phyloP scores from a whole-genome alignment of 2,797 vertebrate genomes.

The Melanogrammus aeglefinus region DNA sequence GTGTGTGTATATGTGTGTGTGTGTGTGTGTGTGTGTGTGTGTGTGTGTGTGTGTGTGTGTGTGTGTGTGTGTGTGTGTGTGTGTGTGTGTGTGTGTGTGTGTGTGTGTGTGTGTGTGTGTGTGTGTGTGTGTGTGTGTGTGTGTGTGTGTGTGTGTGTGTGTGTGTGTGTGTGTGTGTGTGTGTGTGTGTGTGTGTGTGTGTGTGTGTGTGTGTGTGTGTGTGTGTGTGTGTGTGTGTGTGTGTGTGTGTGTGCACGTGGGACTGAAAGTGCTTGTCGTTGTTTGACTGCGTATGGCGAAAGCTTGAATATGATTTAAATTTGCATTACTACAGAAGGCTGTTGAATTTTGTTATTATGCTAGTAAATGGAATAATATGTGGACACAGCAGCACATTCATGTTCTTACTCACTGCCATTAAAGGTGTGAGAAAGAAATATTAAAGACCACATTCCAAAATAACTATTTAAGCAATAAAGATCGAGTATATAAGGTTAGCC shows the following conservation, averaged over 20 bases:
- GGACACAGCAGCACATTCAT: no score
- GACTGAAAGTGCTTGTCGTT: constrained; percentile 16
- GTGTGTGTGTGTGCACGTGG: constrained; percentile 13
- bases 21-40: constrained; percentile 18
- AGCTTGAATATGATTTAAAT: constrained; percentile 40
- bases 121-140: constrained; percentile 24
- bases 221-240: constrained; percentile 18
- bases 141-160: constrained; percentile 19
- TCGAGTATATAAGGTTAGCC: no score
- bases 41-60: constrained; percentile 32
- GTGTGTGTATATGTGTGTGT: constrained; percentile 23
- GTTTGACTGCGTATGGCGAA: constrained; percentile 28
- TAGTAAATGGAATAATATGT: no score
- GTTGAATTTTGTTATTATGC: constrained; percentile 20
- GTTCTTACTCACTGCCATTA: no score
- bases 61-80: constrained; percentile 25
- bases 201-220: constrained; percentile 30
- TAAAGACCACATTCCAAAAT: no score
- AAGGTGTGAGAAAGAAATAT: no score
- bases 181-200: constrained; percentile 65
- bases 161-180: constrained; percentile 41
- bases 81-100: constrained; percentile 17
- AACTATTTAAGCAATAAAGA: no score
- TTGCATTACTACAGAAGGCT: constrained; percentile 29
- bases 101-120: constrained; percentile 33